phyloP scores from a whole-genome alignment of 2,797 vertebrate species.

The Syncerus caffer region DNA sequence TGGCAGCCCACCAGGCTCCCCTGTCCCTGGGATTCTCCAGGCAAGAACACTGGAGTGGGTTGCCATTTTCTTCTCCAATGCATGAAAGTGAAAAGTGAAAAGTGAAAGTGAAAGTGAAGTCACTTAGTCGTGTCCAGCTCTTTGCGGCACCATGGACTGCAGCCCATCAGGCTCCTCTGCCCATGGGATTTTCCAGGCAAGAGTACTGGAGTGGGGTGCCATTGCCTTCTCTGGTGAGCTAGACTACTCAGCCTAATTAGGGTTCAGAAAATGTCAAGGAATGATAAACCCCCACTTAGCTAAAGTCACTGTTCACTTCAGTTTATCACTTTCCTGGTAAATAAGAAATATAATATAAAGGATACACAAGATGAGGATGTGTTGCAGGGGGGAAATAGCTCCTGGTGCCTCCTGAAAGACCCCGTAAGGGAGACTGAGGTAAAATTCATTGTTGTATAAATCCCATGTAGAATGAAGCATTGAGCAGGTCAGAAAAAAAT shows the following conservation, averaged over 20 bases:
- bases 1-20: no score
- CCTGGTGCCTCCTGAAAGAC: background rate
- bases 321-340: background rate
- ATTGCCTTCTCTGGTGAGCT: background rate
- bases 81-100: no score
- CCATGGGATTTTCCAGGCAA: no score
- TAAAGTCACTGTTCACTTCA: background rate
- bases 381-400: rapidly evolving
- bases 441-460: background rate
- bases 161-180: no score
- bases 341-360: background rate
- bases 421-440: background rate
- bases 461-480: background rate
- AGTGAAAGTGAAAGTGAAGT: no score
- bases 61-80: no score
- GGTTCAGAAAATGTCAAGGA: background rate
- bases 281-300: background rate
- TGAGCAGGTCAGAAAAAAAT: background rate
- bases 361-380: background rate
- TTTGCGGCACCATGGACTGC: no score
- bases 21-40: no score
- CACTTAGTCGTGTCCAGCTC: no score
- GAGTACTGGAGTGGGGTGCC: no score
- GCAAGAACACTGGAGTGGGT: no score
- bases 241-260: background rate